Base-by-base conservation (phyloP, 2,797 vertebrate genomes). In the Phylloscopus collybita region DNA sequence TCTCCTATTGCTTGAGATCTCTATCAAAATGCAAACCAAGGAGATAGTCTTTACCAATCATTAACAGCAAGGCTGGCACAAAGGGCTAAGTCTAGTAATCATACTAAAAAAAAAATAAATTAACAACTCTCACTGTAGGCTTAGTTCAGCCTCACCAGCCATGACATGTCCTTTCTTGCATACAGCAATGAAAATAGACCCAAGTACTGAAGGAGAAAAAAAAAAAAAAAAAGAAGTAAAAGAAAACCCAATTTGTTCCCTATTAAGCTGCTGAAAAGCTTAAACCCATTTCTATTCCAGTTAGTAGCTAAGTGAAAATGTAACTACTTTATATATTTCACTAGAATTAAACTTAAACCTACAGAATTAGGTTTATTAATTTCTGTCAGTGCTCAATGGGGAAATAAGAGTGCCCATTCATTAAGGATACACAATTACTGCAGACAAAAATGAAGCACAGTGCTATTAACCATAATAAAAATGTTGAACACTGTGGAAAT, bases 311-410 rank as follows among this genome's bases (percentile, higher is more conserved):
- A 98, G 97, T 98, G 97, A 98, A 98, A 98, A 98, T 97, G 97
- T 98, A 98, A 98, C 98, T 98, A 97, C 97, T 98, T 98, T 98
- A 98, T 98, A 98, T 98, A 98, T 98, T 98, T 98, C 98, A 98
- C 97, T 96, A 98, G 97, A 98, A 98, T 98, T 98, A 98, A 98
- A 98, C 98, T 98, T 98, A 98, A 98, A 98, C 98, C 98, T 98
- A 98, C 97, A 98, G 98, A 98, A 98, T 98, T 98, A 98, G 98
- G 98, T 98, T 98, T 98, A 98, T 98, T 98, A 98, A 98, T 98
- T 98, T 98, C 97, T 98, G 98, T 98, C 98, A 98, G 97, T 97
- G 96, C 98, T 98, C 98, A 98, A 95, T 98, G 97, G 98, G 98
- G 97, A 98, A 98, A 98, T 98, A 97, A 98, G 97, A 98, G 97